Percentiles rank a stretch among this genome's conserved stretches.
phyloP scores from a whole-genome alignment of 2,888 invertebrate genomes.

The Tuta absoluta region DNA sequence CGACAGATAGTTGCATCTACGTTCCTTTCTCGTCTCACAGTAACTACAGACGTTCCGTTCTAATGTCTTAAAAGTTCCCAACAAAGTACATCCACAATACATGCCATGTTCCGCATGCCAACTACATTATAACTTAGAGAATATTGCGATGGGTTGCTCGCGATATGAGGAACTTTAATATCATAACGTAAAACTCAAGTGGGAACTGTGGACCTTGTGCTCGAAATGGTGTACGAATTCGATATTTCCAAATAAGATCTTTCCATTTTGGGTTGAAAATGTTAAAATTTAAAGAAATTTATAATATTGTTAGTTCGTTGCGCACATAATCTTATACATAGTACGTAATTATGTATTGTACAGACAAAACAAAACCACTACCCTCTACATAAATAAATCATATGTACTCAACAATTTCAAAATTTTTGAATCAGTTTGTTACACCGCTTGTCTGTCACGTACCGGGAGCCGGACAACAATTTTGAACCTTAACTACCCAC shows the following conservation, averaged over 20 bases:
- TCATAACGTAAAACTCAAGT: slow-evolving; percentile 17
- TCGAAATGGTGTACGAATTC: not conserved
- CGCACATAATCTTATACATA: too few relatives aligned
- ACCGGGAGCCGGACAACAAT: too few relatives aligned
- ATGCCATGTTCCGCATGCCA: slow-evolving; percentile 31
- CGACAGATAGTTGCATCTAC: slow-evolving; percentile 14
- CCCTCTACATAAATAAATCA: too few relatives aligned
- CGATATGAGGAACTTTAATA: slow-evolving; percentile 22
- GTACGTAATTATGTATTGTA: too few relatives aligned
- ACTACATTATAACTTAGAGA: slow-evolving; percentile 22
- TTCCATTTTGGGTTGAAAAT: not conserved
- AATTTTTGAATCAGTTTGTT: too few relatives aligned
- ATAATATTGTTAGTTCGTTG: too few relatives aligned
- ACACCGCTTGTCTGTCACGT: too few relatives aligned
- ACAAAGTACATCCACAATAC: slow-evolving; percentile 39
- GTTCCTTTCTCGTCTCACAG: slow-evolving; percentile 26
- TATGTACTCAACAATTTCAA: too few relatives aligned
- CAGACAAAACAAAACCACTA: too few relatives aligned
- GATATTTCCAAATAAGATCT: not conserved
- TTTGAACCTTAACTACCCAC: too few relatives aligned
- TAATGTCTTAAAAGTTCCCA: slow-evolving; percentile 38
- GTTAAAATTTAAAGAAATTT: not conserved
- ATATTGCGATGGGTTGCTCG: slow-evolving; percentile 17
- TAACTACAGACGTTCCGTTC: slow-evolving; percentile 10
- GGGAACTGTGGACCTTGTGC: not conserved